Conservation (phyloP, 2,888 invertebrate species). For the Mesoligia furuncula region DNA sequence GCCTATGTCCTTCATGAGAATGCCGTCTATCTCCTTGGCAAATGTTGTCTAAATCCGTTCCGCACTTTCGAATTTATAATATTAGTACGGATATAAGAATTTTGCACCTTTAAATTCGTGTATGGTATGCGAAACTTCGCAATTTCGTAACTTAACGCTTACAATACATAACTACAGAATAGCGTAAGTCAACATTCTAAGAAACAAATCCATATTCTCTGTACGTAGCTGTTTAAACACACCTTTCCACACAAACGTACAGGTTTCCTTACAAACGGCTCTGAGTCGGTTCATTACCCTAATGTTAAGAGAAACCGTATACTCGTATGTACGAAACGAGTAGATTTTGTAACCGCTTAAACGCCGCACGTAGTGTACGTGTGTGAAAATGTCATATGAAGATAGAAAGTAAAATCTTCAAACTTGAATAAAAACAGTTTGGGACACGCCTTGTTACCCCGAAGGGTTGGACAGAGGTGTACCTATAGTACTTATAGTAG, state of each 20-base stretch:
- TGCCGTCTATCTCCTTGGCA: not conserved
- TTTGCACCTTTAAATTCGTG: not conserved
- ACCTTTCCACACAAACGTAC: slow-evolving; percentile 32
- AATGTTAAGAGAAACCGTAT: slow-evolving; percentile 34
- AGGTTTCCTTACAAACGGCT: slow-evolving; percentile 23
- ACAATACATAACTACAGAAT: not conserved
- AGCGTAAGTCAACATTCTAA: slow-evolving; percentile 42
- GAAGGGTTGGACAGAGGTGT: not conserved
- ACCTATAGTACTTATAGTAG: not conserved
- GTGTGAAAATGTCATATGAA: not conserved
- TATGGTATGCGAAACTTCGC: not conserved
- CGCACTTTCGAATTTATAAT: too few species aligned
- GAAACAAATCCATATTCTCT: slow-evolving; percentile 38
- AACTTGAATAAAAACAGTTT: not conserved
- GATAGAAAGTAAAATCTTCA: slow-evolving; percentile 6
- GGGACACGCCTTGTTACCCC: not conserved
- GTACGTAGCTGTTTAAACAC: slow-evolving; percentile 30
- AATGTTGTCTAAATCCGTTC: too few species aligned
- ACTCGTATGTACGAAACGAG: slow-evolving; percentile 1
- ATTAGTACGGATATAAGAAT: not conserved
- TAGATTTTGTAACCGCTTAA: slow-evolving; percentile 29
- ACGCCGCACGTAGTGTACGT: slow-evolving; percentile 20
- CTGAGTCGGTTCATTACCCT: slow-evolving; percentile 40
- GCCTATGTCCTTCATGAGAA: not conserved
- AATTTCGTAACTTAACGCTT: slow-evolving; percentile 28